Percentiles rank a stretch among this genome's conserved stretches.
These are phyloP conservation scores for Bombus soroeensis DNA, from an alignment of 1,140 invertebrate genomes.

Conservation along the genomic window DNA sequence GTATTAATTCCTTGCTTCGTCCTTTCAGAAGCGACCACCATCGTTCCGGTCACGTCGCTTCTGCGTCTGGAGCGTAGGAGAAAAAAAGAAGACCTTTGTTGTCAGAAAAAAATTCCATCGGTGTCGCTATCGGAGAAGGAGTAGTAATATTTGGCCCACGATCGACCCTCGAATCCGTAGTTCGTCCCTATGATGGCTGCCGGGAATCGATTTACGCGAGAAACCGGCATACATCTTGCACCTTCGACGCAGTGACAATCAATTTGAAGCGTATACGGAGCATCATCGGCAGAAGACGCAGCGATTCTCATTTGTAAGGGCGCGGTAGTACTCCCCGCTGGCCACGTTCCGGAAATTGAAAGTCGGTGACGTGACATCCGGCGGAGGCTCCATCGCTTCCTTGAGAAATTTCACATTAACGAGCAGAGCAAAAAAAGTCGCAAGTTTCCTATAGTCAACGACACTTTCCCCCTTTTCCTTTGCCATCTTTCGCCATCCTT, in stretches of 20 bases:
- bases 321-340: background rate
- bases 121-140: background rate
- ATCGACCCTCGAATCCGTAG: slow-evolving; percentile 1
- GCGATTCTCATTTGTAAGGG: slow-evolving; percentile 34
- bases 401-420: slow-evolving; percentile 67
- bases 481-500: background rate
- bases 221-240: slow-evolving; percentile 57
- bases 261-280: slow-evolving; percentile 39
- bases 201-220: slow-evolving; percentile 35
- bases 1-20: slow-evolving; percentile 33
- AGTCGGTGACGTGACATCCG: slow-evolving; percentile 76
- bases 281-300: slow-evolving; percentile 15
- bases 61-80: background rate
- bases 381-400: slow-evolving; percentile 45
- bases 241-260: slow-evolving; percentile 63
- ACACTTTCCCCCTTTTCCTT: slow-evolving; percentile 12
- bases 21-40: background rate
- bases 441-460: slow-evolving; percentile 27
- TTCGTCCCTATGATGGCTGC: background rate
- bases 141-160: slow-evolving; percentile 34
- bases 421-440: slow-evolving; percentile 52
- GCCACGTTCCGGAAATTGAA: slow-evolving; percentile 75
- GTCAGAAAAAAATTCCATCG: background rate
- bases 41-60: slow-evolving; percentile 25
- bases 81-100: background rate